Evolutionary conservation across 2,888 invertebrate species (phyloP).

Genomic region (Autographa gamma): DNA sequence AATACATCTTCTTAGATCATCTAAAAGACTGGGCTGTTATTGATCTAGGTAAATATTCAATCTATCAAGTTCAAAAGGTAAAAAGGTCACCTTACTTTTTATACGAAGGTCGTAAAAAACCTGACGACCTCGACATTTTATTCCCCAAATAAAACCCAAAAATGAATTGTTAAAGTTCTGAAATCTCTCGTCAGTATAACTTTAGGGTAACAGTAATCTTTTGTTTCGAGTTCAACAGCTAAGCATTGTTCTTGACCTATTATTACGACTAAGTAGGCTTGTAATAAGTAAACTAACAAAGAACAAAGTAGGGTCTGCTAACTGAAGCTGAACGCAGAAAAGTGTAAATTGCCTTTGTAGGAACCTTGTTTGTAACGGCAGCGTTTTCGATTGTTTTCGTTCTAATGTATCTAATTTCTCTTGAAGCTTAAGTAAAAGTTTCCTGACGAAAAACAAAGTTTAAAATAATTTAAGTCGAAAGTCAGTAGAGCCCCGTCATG

Average conservation of each 20-base stretch:
- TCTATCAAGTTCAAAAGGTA: neutral
- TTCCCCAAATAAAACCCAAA: neutral
- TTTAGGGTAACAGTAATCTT: slow-evolving; percentile 4
- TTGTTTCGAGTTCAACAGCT: slow-evolving; percentile 1
- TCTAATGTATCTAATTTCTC: neutral
- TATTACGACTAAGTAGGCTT: slow-evolving; percentile 4
- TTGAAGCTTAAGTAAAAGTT: neutral
- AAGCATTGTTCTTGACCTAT: slow-evolving; percentile 4
- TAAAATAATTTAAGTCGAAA: neutral
- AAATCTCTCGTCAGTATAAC: slow-evolving; percentile 1
- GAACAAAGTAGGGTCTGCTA: slow-evolving; percentile 4
- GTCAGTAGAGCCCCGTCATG: too few species aligned
- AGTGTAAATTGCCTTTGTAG: slow-evolving; percentile 4
- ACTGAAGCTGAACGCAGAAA: neutral
- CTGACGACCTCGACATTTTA: neutral
- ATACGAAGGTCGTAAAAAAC: neutral
- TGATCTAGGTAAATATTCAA: neutral
- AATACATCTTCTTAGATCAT: neutral
- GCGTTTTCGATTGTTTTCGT: neutral
- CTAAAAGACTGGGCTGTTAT: neutral
- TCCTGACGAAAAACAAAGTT: neutral
- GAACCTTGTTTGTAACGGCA: neutral
- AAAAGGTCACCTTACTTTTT: neutral
- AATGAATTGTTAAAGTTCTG: slow-evolving; percentile 4
- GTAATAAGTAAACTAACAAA: slow-evolving; percentile 1